Evolutionary conservation across 2,113 vertebrate species (phyloP).

Genomic region (Clupea harengus): DNA sequence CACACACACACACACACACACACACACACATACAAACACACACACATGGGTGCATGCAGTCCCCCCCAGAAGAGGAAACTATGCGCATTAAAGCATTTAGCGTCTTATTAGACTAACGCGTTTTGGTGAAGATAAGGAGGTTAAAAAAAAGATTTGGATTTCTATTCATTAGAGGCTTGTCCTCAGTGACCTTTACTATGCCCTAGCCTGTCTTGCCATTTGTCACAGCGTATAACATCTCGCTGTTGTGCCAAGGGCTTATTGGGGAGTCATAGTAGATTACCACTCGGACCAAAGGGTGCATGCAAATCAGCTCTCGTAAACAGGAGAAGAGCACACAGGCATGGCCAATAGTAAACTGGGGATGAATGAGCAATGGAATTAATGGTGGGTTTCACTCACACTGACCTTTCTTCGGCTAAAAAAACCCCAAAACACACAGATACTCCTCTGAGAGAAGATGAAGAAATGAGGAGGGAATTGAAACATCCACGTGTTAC

Average conservation of each 20-base stretch:
- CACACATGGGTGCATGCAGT: neutral
- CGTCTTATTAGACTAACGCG: neutral
- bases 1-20: too few species aligned
- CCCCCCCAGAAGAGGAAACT: neutral
- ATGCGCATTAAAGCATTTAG: neutral
- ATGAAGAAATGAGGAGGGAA: neutral
- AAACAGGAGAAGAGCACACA: constrained; percentile 43
- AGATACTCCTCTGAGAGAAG: neutral
- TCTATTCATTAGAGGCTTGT: constrained; percentile 54
- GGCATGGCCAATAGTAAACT: constrained; percentile 1
- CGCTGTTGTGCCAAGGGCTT: constrained; percentile 62
- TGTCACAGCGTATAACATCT: constrained; percentile 69
- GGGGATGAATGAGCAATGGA: neutral
- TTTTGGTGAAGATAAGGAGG: constrained; percentile 22
- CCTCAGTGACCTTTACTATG: constrained; percentile 60
- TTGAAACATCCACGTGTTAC: neutral
- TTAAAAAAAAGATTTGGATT: constrained; percentile 23
- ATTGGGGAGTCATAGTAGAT: constrained; percentile 65
- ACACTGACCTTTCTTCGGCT: neutral
- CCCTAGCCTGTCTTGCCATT: constrained; percentile 57
- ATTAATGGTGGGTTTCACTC: neutral
- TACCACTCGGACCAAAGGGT: constrained; percentile 59
- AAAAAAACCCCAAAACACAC: neutral
- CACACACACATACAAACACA: too few species aligned
- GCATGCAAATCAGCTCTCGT: constrained; percentile 59